Evolutionary conservation across 2,113 vertebrate species (phyloP).

Genomic region (Rhadina sibilatrix): DNA sequence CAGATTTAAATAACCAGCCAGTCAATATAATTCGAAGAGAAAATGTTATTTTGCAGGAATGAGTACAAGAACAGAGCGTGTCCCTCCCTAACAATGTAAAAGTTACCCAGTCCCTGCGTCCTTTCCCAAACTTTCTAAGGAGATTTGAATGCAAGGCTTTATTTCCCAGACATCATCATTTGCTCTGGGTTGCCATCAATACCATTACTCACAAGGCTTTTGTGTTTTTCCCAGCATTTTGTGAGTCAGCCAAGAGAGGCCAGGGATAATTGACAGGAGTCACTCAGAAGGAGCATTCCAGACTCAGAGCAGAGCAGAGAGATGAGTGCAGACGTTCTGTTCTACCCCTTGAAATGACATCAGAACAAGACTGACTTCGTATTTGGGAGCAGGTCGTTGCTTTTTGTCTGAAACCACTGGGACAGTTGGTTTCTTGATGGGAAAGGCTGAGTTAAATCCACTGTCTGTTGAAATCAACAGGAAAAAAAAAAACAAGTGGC

Average conservation of each 20-base stretch:
- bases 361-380: neutral
- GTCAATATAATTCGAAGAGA: neutral
- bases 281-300: neutral
- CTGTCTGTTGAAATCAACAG: neutral
- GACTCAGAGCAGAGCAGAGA: neutral
- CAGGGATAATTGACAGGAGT: neutral
- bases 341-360: neutral
- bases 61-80: fast-evolving
- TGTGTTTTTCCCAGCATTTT: neutral
- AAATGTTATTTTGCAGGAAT: neutral
- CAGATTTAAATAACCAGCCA: neutral
- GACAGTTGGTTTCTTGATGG: neutral
- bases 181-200: neutral
- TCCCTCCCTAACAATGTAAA: neutral
- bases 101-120: neutral
- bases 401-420: neutral
- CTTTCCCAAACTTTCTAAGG: neutral
- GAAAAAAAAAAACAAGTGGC: neutral
- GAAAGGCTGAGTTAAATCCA: neutral
- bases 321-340: neutral
- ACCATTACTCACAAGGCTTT: slow-evolving; percentile 10
- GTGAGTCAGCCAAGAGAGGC: slow-evolving; percentile 6
- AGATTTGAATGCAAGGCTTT: neutral
- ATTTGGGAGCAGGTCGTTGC: neutral
- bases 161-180: neutral